Evolutionary conservation across 2,888 invertebrate species (phyloP), one percentile per base, ranked within the genome.

Genomic region (Clivina fossor): DNA sequence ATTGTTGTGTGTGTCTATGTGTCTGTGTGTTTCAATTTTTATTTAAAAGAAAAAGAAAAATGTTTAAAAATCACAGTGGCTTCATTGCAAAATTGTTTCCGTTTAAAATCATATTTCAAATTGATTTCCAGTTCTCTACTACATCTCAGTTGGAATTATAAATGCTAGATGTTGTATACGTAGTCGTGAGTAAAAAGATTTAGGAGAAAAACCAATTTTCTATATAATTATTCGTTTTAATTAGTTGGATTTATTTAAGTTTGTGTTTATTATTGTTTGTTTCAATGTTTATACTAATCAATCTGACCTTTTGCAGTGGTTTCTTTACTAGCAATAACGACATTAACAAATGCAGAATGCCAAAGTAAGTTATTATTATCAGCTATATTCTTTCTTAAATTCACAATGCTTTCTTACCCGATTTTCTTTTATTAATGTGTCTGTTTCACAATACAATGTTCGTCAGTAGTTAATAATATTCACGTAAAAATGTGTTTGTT

Each of bases 301-400:
- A 35, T 53, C 53, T 53, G 53, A 43, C 44, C n/a, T 55, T 46
- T 55, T 55, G 28, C 55, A 55, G 55, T 55, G 55, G 35, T 55
- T 38, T 44, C 44, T 44, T 69, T 72, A 69, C 67, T 73, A 71
- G 69, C 73, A 68, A 70, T 73, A 71, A 70, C 70, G 64, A 67
- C 70, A 62, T 66, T 71, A 69, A 69, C 71, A 68, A 71, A 71
- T 68, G 80, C 79, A 71, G 80, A 80, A 76, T 80, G 80, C 70
- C 80, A 80, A 78, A 80, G 80, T 80, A 80, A 80, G 80, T 72
- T 66, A 49, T 47, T n/a, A n/a, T n/a, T n/a, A n/a, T n/a, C n/a
- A n/a, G n/a, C n/a, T n/a, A n/a, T n/a, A n/a, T n/a, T n/a, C n/a
- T n/a, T n/a, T n/a, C n/a, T n/a, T n/a, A n/a, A n/a, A n/a, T n/a